Evolutionary conservation across 1,140 invertebrate genomes (phyloP).

Genomic region (Radopholus similis): DNA sequence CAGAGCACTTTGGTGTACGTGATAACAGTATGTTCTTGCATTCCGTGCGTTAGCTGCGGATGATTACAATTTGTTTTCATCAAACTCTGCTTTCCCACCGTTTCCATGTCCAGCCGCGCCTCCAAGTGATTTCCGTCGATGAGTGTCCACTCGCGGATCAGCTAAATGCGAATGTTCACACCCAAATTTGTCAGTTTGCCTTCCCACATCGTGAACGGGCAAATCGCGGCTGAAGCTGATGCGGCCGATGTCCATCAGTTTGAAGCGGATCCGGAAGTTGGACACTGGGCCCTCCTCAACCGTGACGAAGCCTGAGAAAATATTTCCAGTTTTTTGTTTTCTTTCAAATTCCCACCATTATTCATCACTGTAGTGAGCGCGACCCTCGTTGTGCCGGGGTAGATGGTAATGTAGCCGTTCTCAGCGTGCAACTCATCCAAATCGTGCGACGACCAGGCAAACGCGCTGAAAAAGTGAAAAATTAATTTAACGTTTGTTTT

Average conservation of each 20-base stretch:
- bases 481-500: constrained; percentile 9
- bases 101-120: constrained; percentile 39
- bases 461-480: constrained; percentile 45
- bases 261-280: constrained; percentile 33
- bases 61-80: neutral
- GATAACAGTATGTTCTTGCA: constrained; percentile 36
- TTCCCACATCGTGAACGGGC: constrained; percentile 55
- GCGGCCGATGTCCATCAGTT: constrained; percentile 55
- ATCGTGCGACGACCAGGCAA: constrained; percentile 59
- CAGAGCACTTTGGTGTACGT: constrained; percentile 35
- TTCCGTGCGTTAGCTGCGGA: constrained; percentile 29
- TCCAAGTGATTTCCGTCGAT: constrained; percentile 34
- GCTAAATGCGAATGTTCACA: constrained; percentile 11
- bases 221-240: constrained; percentile 57
- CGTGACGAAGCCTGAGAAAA: constrained; percentile 53
- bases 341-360: constrained; percentile 39
- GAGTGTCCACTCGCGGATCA: constrained; percentile 42
- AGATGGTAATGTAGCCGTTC: constrained; percentile 55
- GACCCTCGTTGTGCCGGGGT: constrained; percentile 41
- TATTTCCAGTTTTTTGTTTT: neutral
- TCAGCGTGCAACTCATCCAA: constrained; percentile 56
- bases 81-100: neutral
- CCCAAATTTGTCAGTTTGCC: constrained; percentile 4
- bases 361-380: constrained; percentile 59
- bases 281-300: constrained; percentile 49